Evolutionary conservation across 2,888 invertebrate species (phyloP), one percentile per base, ranked within the genome.

Genomic region (Melitaea athalia): DNA sequence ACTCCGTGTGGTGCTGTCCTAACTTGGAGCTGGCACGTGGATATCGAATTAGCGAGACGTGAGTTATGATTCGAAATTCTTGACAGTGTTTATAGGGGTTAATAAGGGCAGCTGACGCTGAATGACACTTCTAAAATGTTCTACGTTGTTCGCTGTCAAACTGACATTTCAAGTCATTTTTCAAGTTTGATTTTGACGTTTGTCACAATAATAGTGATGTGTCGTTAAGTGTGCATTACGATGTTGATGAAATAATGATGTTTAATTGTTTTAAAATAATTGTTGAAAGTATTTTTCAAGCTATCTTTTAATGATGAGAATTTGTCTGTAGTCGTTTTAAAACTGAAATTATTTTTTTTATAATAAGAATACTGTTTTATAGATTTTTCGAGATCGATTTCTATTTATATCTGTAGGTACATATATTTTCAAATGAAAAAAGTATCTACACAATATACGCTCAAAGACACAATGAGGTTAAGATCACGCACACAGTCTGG

Each of bases 21-120:
- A 57, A 15, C 42, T n/a, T 57, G 38, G 61, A 42, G 53, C 17
- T 53, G 74, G 72, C 76, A 74, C 74, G 74, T 74, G 62, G 61
- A 69, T 80, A 82, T 78, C 83, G 84, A 85, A 91, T 91, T 90
- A 89, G 89, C 80, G 70, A 71, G 73, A 70, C 79, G 78, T 88
- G 90, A 91, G 80, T 87, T 83, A 90, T 87, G 85, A 38, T 47
- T 81, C 76, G 72, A 73, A 82, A 79, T 81, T 78, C 78, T 79
- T 79, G 82, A 80, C 84, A 79, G 74, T 81, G 78, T 79, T 86
- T 82, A 83, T 78, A 77, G 84, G 76, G 90, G 89, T 89, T 88
- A 89, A 89, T 84, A 84, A 85, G 89, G 89, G 83, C 88, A 86
- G 85, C 83, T 87, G 84, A 71, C 65, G 49, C 17, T 42, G 24